phyloP scores from a whole-genome alignment of 2,888 invertebrate genomes.

The Clanis bilineata region DNA sequence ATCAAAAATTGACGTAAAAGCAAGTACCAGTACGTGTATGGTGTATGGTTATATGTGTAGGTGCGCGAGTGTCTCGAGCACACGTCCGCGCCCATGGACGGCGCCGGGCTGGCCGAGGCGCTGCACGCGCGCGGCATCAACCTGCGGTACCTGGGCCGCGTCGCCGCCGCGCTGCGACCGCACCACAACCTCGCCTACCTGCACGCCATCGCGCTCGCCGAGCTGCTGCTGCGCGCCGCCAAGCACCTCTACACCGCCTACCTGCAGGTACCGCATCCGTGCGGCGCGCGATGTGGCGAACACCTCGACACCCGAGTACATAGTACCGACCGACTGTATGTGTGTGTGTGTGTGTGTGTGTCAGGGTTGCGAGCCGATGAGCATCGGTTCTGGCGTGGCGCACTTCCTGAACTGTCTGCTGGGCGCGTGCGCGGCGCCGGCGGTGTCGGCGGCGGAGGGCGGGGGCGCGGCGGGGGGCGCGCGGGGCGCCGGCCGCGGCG shows the following conservation, averaged over 20 bases:
- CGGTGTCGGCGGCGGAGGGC: slow-evolving; percentile 52
- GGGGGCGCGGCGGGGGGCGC: slow-evolving; percentile 83
- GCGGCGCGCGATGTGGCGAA: too few species aligned
- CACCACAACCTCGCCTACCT: slow-evolving; percentile 92
- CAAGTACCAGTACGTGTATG: neutral
- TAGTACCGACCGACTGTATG: neutral
- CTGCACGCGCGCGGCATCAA: slow-evolving; percentile 98
- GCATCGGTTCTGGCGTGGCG: slow-evolving; percentile 93
- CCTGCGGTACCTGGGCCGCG: slow-evolving; percentile 97
- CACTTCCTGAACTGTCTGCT: slow-evolving; percentile 98
- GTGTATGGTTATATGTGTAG: slow-evolving; percentile 56
- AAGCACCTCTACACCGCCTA: slow-evolving; percentile 97
- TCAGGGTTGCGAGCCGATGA: slow-evolving; percentile 93
- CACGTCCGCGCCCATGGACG: slow-evolving; percentile 97
- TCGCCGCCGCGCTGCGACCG: slow-evolving; percentile 89
- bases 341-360: neutral
- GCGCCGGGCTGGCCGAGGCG: slow-evolving; percentile 94
- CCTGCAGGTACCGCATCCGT: slow-evolving; percentile 85
- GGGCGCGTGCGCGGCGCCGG: slow-evolving; percentile 86
- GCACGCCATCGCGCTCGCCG: slow-evolving; percentile 94
- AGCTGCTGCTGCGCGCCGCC: slow-evolving; percentile 93
- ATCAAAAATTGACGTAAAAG: too few species aligned
- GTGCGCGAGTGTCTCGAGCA: slow-evolving; percentile 95
- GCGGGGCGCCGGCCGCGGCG: slow-evolving; percentile 68
- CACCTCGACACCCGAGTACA: too few species aligned